Evolutionary conservation across 2,888 invertebrate species (phyloP).

Genomic region (Blastobasis lacticolella): DNA sequence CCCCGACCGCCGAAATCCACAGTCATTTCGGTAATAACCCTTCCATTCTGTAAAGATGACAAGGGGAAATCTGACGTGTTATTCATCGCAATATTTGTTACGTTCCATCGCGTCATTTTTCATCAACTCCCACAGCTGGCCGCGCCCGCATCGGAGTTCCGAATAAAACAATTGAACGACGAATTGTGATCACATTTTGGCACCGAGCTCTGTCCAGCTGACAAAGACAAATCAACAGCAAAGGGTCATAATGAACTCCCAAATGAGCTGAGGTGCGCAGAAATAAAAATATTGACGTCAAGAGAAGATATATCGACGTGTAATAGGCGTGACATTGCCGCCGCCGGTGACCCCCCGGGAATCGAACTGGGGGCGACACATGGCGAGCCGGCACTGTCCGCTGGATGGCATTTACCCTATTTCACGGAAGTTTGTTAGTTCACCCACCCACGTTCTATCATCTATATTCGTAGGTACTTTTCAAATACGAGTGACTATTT

Average conservation of each 20-base stretch:
- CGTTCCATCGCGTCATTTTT: no score
- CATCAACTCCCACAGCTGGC: no score
- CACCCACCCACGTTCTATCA: no score
- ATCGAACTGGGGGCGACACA: conserved; percentile 57
- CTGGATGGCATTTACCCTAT: conserved; percentile 65
- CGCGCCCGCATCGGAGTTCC: no score
- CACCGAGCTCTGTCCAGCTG: not conserved
- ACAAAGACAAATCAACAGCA: conserved; percentile 1
- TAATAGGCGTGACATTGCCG: conserved; percentile 70
- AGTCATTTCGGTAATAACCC: conserved; percentile 10
- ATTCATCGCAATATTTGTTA: no score
- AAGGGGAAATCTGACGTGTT: not conserved
- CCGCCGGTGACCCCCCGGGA: conserved; percentile 57
- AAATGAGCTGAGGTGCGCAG: conserved; percentile 47
- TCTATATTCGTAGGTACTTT: no score
- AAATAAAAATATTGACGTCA: conserved; percentile 64
- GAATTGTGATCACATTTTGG: not conserved
- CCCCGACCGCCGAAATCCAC: conserved; percentile 14
- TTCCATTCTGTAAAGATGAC: not conserved
- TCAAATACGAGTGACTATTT: no score
- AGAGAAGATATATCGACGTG: conserved; percentile 63
- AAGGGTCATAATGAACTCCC: conserved; percentile 39
- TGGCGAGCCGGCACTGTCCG: conserved; percentile 44
- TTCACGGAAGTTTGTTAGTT: conserved; percentile 61
- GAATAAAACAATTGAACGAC: not conserved